Base-by-base conservation (phyloP, 2,888 invertebrate genomes). In the Electrophaes corylata region DNA sequence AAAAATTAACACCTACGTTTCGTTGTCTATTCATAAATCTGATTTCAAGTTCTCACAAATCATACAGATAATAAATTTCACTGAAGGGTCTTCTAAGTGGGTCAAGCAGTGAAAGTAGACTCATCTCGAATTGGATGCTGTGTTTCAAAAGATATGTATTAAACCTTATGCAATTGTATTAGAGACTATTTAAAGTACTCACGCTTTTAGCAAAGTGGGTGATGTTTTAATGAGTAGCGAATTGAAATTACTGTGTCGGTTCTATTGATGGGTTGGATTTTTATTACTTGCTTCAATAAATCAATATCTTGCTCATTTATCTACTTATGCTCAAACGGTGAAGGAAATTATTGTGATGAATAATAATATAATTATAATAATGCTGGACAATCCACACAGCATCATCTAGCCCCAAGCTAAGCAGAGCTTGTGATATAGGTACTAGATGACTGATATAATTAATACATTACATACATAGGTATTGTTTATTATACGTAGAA, bases 71-170 rank as follows among this genome's bases (percentile, higher is more conserved):
- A 66, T 62, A 69, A 66, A 64, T 73, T 70, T 71, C 71, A 66
- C 69, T 69, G 71, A 78, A 80, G 78, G 81, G 82, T 72, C 64
- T 26, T 62, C 66, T 70, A 78, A 78, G 72, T 67, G 66, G 79
- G 83, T 75, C 81, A 78, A 75, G 76, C 66, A 83, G 84, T 84
- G 84, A 85, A 85, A 85, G 84, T 84, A 74, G 66, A 67, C 16
- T 31, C 54, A 58, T 57, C 54, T 54, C 51, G 16, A 50, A 54
- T 35, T 29, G 26, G 23, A 35, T 39, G 37, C 44, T 49, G 53
- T 55, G 23, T 45, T 35, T 33, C 37, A 49, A 37, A 37, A 40
- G 46, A 33, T 43, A 19, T 23, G 18, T 20, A 39, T 29, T 51
- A 59, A 12, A 43, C 43, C 47, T 31, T 54, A 50, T 41, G 56